Conservation (phyloP, 2,888 invertebrate genomes). For the Chesias legatella region DNA sequence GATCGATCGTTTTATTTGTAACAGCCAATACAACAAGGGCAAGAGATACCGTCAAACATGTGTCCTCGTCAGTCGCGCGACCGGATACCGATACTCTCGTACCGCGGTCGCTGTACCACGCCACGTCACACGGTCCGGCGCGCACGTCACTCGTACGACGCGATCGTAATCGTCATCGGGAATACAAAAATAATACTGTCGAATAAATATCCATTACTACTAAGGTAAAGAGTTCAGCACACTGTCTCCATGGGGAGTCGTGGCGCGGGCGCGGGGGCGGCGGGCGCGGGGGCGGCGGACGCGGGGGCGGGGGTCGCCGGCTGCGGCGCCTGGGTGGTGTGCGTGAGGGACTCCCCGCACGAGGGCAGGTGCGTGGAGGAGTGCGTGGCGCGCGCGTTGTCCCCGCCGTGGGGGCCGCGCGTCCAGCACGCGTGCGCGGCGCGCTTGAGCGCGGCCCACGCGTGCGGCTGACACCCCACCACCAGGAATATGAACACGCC, state of each 20-base stretch:
- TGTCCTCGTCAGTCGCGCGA: neutral
- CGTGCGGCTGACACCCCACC: conserved; percentile 93
- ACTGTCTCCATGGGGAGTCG: conserved; percentile 83
- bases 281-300: conserved; percentile 74
- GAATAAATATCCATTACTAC: conserved; percentile 51
- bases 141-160: conserved; percentile 29
- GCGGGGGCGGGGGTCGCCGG: conserved; percentile 82
- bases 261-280: conserved; percentile 59
- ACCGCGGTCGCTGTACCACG: conserved; percentile 2
- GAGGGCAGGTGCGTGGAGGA: conserved; percentile 92
- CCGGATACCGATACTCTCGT: neutral
- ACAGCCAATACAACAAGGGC: conserved; percentile 62
- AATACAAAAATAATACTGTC: conserved; percentile 73
- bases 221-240: conserved; percentile 66
- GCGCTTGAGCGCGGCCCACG: conserved; percentile 70
- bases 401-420: conserved; percentile 74
- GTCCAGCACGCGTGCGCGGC: conserved; percentile 65
- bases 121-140: conserved; percentile 10
- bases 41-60: conserved; percentile 39
- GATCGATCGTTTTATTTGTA: conserved; percentile 49
- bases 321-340: conserved; percentile 85
- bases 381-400: conserved; percentile 69
- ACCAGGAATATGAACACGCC: conserved; percentile 94
- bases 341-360: conserved; percentile 87
- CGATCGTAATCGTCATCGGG: conserved; percentile 51